Percentiles rank a stretch among this genome's conserved stretches.
Conservation (phyloP, 2,888 invertebrate species). For the Papilio elwesi region DNA sequence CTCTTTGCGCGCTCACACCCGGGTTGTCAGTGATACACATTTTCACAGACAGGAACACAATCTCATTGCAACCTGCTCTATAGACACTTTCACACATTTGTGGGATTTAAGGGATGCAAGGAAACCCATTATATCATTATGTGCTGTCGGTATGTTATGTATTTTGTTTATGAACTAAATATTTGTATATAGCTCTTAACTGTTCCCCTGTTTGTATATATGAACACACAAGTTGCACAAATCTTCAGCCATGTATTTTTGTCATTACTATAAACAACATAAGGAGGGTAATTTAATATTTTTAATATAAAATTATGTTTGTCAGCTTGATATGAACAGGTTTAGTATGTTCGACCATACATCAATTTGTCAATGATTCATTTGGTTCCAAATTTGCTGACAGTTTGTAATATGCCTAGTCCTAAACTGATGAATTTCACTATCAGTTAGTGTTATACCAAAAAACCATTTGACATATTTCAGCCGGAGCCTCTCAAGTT, state of each 20-base stretch:
- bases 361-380: too few species aligned
- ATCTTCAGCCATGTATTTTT: too few species aligned
- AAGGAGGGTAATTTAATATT: too few species aligned
- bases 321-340: too few species aligned
- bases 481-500: constrained; percentile 96
- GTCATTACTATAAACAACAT: too few species aligned
- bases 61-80: constrained; percentile 91
- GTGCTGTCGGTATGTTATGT: constrained; percentile 90
- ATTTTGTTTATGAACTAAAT: constrained; percentile 4
- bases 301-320: too few species aligned
- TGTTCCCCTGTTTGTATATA: neutral
- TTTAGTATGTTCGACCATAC: too few species aligned
- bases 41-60: constrained; percentile 89
- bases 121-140: constrained; percentile 92
- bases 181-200: neutral
- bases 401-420: too few species aligned
- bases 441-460: too few species aligned
- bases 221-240: neutral
- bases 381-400: too few species aligned
- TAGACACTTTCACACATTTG: constrained; percentile 96
- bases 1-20: constrained; percentile 91
- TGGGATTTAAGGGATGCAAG: constrained; percentile 96
- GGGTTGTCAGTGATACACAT: constrained; percentile 95
- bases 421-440: too few species aligned
- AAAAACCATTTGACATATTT: constrained; percentile 41